Evolutionary conservation across 2,113 vertebrate species (phyloP).

Genomic region (Naja naja): DNA sequence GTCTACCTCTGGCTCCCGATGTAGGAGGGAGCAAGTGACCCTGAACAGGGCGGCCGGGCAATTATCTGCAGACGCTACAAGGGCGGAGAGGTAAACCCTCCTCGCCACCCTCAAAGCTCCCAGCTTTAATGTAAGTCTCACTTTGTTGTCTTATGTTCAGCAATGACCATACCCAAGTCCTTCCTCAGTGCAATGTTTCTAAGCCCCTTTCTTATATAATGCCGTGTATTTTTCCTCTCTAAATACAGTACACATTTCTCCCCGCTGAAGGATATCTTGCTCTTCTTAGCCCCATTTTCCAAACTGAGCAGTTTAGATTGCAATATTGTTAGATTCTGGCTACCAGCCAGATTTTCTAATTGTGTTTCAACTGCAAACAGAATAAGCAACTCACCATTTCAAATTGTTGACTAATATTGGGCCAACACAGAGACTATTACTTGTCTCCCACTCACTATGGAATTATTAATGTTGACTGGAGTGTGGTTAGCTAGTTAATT

Average conservation of each 20-base stretch:
- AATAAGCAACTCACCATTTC: background rate
- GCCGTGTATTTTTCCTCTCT: background rate
- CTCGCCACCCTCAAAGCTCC: too few species aligned
- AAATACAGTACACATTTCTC: background rate
- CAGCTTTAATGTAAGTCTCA: background rate
- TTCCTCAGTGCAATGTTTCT: background rate
- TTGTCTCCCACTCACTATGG: too few species aligned
- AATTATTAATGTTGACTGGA: background rate
- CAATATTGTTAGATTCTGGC: background rate
- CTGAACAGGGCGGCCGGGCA: too few species aligned
- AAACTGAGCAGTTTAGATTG: background rate
- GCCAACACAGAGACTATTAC: background rate
- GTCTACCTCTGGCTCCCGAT: too few species aligned
- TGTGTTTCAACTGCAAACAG: background rate
- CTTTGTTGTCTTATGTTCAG: background rate
- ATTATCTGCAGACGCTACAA: too few species aligned
- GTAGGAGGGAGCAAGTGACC: too few species aligned
- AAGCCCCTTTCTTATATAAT: background rate
- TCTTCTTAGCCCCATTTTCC: background rate
- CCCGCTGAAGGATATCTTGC: background rate
- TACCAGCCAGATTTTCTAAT: background rate
- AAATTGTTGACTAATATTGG: background rate
- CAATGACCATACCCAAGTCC: background rate
- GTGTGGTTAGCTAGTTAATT: background rate
- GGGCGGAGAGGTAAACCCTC: too few species aligned